phyloP scores from a whole-genome alignment of 2,113 vertebrate genomes.

The Gnathonemus echidnorhynchus region DNA sequence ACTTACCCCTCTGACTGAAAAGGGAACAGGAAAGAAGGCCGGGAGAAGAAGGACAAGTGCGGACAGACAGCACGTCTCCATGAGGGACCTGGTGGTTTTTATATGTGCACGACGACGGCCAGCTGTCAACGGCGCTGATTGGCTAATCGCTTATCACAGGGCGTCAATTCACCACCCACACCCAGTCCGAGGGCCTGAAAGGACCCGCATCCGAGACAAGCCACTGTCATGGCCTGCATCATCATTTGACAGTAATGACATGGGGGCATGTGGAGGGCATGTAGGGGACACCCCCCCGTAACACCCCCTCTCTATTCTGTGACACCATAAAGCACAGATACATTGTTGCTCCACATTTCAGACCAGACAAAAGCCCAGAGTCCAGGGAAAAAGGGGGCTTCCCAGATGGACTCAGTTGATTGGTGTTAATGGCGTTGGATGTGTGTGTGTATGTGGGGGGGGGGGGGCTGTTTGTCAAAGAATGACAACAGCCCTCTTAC shows the following conservation, averaged over 20 bases:
- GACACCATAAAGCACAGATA: conserved; percentile 16
- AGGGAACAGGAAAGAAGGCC: conserved; percentile 21
- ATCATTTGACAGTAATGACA: conserved; percentile 34
- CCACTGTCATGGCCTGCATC: conserved; percentile 33
- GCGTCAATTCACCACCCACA: conserved; percentile 49
- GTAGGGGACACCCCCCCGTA: not conserved
- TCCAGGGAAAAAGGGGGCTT: not conserved
- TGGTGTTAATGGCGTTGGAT: not conserved
- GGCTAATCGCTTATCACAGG: conserved; percentile 59
- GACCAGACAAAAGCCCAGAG: not conserved
- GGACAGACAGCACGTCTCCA: conserved; percentile 32
- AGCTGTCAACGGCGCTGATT: not conserved
- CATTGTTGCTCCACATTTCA: not conserved
- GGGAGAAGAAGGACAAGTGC: not conserved
- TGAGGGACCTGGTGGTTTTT: conserved; percentile 19
- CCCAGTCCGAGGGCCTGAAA: conserved; percentile 49
- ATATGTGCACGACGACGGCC: not conserved
- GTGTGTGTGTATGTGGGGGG: not conserved
- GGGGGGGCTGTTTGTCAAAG: not conserved
- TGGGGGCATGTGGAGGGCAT: conserved; percentile 18
- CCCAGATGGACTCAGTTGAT: not conserved
- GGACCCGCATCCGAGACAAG: conserved; percentile 17
- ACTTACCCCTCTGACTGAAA: conserved; percentile 8
- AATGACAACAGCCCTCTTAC: not conserved
- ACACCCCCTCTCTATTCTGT: not conserved